Evolutionary conservation across 2,888 invertebrate genomes (phyloP).

Genomic region (Drosophila borealis): DNA sequence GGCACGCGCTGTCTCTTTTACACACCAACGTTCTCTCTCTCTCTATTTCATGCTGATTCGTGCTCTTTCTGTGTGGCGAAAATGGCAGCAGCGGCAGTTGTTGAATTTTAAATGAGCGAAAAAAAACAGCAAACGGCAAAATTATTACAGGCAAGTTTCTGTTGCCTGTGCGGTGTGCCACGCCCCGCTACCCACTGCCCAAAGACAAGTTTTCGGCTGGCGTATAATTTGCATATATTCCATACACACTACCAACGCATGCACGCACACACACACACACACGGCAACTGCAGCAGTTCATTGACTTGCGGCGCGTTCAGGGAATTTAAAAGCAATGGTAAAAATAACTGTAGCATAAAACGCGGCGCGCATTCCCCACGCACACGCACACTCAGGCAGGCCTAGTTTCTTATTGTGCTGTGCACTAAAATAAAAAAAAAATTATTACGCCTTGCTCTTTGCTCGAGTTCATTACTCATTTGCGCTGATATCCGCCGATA

Average conservation of each 20-base stretch:
- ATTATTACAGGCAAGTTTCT: slow-evolving; percentile 62
- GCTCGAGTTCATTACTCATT: slow-evolving; percentile 78
- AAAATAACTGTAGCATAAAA: slow-evolving; percentile 58
- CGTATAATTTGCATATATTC: slow-evolving; percentile 69
- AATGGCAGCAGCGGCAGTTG: slow-evolving; percentile 63
- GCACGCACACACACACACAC: slow-evolving; percentile 25
- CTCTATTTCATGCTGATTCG: slow-evolving; percentile 2
- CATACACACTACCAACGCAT: slow-evolving; percentile 18
- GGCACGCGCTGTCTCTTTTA: neutral
- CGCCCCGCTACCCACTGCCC: slow-evolving; percentile 38
- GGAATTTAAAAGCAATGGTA: slow-evolving; percentile 59
- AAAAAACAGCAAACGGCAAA: slow-evolving; percentile 65
- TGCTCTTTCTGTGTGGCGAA: slow-evolving; percentile 21
- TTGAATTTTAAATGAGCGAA: slow-evolving; percentile 79
- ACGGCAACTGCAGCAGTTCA: slow-evolving; percentile 57
- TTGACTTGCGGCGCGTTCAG: slow-evolving; percentile 68
- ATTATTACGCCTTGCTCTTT: slow-evolving; percentile 27
- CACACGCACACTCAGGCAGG: slow-evolving; percentile 30
- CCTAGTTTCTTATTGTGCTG: slow-evolving; percentile 73
- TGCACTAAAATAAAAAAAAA: slow-evolving; percentile 37
- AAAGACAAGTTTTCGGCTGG: slow-evolving; percentile 73
- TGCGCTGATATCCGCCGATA: slow-evolving; percentile 74
- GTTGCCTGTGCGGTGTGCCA: slow-evolving; percentile 19
- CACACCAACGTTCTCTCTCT: neutral
- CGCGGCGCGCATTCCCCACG: slow-evolving; percentile 43